Evolutionary conservation across 2,113 vertebrate species (phyloP).

Genomic region (Rallus limicola): DNA sequence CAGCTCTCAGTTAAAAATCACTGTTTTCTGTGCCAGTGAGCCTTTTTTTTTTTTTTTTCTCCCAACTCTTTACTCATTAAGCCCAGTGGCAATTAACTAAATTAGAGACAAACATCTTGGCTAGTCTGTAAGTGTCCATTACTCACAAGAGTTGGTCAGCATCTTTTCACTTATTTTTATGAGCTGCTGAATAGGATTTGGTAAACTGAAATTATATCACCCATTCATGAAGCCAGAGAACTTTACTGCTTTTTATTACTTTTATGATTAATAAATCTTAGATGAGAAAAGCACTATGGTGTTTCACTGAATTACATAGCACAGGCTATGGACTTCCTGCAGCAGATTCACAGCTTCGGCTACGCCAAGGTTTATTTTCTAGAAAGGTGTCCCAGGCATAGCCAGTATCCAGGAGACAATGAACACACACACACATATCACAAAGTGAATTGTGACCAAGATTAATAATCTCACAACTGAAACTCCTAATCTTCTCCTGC

Average conservation of each 20-base stretch:
- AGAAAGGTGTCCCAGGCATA: neutral
- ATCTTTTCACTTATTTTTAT: conserved; percentile 1
- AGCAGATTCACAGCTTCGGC: neutral
- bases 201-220: neutral
- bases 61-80: neutral
- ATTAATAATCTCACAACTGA: neutral
- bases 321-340: neutral
- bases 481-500: neutral
- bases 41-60: fast-evolving
- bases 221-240: neutral
- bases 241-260: neutral
- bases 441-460: neutral
- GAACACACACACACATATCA: neutral
- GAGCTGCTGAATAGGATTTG: neutral
- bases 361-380: neutral
- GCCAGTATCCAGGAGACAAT: neutral
- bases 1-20: neutral
- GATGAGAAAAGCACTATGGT: neutral
- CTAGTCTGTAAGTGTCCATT: neutral
- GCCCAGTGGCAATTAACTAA: neutral
- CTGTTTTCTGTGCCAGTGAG: neutral
- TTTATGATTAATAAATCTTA: conserved; percentile 13
- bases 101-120: conserved; percentile 11
- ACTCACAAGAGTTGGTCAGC: conserved; percentile 19
- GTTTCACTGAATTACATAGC: neutral